phyloP scores from a whole-genome alignment of 2,797 vertebrate genomes.

The Myotis pilosus region DNA sequence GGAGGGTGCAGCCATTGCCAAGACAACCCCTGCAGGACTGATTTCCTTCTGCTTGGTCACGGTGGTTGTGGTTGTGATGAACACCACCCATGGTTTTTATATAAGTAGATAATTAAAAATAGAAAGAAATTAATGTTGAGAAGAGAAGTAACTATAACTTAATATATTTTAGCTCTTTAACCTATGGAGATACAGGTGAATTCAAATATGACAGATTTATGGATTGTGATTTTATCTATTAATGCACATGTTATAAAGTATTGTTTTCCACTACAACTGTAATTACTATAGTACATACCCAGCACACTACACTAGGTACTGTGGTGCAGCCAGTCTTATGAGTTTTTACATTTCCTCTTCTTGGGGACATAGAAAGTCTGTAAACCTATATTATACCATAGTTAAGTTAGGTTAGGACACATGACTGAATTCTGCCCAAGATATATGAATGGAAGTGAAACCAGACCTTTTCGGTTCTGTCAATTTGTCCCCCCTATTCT shows the following conservation, averaged over 20 bases:
- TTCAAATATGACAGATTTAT: neutral
- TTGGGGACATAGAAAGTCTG: neutral
- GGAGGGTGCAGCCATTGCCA: too few relatives aligned
- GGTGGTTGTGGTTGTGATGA: too few relatives aligned
- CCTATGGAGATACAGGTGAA: neutral
- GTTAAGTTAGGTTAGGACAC: neutral
- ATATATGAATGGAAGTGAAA: neutral
- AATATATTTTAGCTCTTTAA: neutral
- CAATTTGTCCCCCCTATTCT: neutral
- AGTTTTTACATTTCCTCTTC: neutral
- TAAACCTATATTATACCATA: neutral
- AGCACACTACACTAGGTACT: neutral
- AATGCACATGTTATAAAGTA: neutral
- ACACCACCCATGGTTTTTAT: too few relatives aligned
- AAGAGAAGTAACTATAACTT: neutral
- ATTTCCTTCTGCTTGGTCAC: too few relatives aligned
- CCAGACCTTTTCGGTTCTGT: neutral
- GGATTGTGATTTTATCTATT: neutral
- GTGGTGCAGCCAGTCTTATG: neutral
- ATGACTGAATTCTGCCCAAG: neutral
- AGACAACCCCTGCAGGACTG: too few relatives aligned
- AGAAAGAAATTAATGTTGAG: neutral
- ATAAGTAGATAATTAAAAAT: neutral
- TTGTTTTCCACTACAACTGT: neutral
- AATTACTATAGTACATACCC: neutral